Conservation (phyloP, 2,797 vertebrate species). For the Periophthalmus magnuspinnatus region DNA sequence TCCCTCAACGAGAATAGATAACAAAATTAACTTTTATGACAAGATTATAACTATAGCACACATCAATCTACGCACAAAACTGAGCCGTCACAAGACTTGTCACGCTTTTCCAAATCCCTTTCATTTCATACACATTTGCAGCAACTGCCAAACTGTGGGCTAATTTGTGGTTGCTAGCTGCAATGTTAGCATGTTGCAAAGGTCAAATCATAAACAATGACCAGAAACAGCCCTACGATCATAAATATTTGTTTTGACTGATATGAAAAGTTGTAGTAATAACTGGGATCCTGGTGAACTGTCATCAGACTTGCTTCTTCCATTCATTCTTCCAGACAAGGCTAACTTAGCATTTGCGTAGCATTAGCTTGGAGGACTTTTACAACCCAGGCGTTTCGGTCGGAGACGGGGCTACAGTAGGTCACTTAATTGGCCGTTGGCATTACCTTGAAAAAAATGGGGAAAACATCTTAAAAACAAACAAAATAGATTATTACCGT, state of each 20-base stretch:
- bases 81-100: background rate
- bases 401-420: too few relatives aligned
- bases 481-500: background rate
- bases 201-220: slow-evolving; percentile 50
- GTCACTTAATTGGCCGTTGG: background rate
- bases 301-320: background rate
- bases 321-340: background rate
- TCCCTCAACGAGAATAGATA: too few relatives aligned
- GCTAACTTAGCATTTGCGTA: slow-evolving; percentile 38
- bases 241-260: too few relatives aligned
- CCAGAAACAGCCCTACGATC: background rate
- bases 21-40: too few relatives aligned
- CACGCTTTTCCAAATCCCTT: background rate
- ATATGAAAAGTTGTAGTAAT: accelerated
- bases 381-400: background rate
- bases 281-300: background rate
- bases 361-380: slow-evolving; percentile 5
- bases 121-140: background rate
- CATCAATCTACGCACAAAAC: background rate
- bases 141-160: slow-evolving; percentile 2
- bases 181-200: slow-evolving; percentile 42
- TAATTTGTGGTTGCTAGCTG: slow-evolving; percentile 24
- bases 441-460: background rate
- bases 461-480: background rate
- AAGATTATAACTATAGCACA: background rate